phyloP scores from a whole-genome alignment of 1,140 invertebrate genomes.

The Pentalonia nigronervosa region DNA sequence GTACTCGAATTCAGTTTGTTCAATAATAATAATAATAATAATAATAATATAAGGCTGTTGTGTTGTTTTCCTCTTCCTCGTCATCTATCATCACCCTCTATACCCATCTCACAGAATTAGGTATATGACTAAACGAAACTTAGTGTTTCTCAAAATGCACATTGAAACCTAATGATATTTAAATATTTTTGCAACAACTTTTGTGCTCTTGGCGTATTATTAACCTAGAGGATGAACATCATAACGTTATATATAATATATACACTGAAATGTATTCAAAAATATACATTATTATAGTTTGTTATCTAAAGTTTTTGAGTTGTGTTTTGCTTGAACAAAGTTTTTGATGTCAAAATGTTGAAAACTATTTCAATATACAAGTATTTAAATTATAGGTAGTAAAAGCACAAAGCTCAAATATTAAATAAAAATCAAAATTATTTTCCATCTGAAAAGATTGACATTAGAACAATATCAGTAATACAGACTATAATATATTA shows the following conservation, averaged over 20 bases:
- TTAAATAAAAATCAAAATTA: neutral
- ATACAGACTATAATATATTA: neutral
- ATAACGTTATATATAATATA: conserved; percentile 1
- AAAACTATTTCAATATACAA: conserved; percentile 18
- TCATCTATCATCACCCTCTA: too few relatives aligned
- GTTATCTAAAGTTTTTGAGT: conserved; percentile 2
- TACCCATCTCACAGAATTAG: neutral
- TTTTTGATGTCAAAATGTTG: neutral
- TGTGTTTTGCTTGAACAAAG: neutral
- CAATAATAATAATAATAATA: neutral
- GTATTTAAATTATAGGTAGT: neutral
- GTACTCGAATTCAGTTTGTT: conserved; percentile 9
- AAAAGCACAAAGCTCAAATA: neutral
- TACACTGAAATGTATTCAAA: neutral
- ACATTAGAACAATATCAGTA: neutral
- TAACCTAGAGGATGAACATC: neutral
- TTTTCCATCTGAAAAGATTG: neutral
- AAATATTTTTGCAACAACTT: conserved; percentile 5
- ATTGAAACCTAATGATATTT: neutral
- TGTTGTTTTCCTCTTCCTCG: neutral
- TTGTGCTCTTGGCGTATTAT: neutral
- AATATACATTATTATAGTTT: neutral
- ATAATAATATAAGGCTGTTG: neutral
- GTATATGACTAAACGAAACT: neutral
- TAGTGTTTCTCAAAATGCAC: neutral